A percentile compares a stretch with the other conserved stretches of the same genome.
Evolutionary conservation across 2,113 vertebrate species (phyloP).

Genomic region (Seriola quinqueradiata): DNA sequence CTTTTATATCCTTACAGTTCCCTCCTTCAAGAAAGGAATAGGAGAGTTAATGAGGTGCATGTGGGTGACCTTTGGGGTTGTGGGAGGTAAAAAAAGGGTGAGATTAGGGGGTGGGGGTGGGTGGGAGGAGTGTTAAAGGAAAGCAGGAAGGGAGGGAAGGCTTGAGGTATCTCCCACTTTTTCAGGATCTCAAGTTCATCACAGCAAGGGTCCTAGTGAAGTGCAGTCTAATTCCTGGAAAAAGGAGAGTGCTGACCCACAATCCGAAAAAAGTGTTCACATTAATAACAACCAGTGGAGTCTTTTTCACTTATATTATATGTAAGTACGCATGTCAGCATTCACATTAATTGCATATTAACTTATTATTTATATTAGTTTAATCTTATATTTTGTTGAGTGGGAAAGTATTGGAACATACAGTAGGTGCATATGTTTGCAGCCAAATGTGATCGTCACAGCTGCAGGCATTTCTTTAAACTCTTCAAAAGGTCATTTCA

Average conservation of each 20-base stretch:
- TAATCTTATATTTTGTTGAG: neutral
- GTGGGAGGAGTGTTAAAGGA: neutral
- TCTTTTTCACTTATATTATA: neutral
- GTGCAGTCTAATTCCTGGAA: conserved; percentile 2
- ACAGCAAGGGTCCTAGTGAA: neutral
- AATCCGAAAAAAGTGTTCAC: neutral
- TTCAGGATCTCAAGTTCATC: conserved; percentile 49
- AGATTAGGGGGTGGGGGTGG: neutral
- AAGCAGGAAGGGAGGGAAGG: neutral
- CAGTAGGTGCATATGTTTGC: neutral
- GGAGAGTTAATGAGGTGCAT: conserved; percentile 50
- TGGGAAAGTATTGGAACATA: neutral
- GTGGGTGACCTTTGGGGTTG: conserved; percentile 38
- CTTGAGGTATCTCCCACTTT: conserved; percentile 19
- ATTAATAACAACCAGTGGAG: neutral
- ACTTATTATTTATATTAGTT: neutral
- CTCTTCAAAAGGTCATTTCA: neutral
- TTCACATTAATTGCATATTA: neutral
- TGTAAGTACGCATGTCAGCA: neutral
- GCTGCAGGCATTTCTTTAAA: neutral
- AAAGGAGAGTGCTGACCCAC: neutral
- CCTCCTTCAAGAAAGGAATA: neutral
- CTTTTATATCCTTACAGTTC: conserved; percentile 22
- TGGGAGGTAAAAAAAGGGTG: neutral
- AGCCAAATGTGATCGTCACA: neutral